Evolutionary conservation across 2,888 invertebrate species (phyloP), one percentile per base, ranked within the genome.

Genomic region (Tolmerus cingulatus): DNA sequence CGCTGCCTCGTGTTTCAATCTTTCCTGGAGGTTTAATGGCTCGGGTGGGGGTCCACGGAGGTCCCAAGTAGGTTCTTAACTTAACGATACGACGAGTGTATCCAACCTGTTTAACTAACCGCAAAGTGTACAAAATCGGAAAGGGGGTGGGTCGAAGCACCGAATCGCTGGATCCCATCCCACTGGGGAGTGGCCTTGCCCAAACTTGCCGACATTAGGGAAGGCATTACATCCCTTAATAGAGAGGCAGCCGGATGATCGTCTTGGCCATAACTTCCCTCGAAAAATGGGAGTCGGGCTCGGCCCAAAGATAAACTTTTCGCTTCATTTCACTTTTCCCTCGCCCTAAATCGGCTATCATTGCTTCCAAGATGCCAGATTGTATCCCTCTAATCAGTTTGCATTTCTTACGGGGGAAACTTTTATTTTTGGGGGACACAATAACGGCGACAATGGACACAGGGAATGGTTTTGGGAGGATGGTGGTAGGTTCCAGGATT

Each of bases 251-350:
- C 43, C 43, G 43, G 78, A 34, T 66, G 66, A 78, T 34, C n/a
- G 43, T 34, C 43, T 23, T 37, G 37, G 40, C 43, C 78, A 78
- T 78, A 43, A 78, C 40, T 43, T 78, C 78, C 9, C 37, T 0
- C 34, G n/a, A 40, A n/a, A 78, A 78, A 79, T 40, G 57, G 55
- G 57, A 37, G 78, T 57, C 27, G 55, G 57, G 51, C 77, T 43
- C 43, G 78, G 40, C 40, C 81, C 23, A 23, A 74, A 86, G 86
- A 86, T 86, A 86, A 86, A 86, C 78, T 86, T 86, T 86, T 86
- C 78, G 86, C 57, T 86, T 86, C 86, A 86, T 86, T 86, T 79
- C 78, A 79, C 57, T 79, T 86, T 77, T 46, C 78, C 51, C 43
- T n/a, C 37, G 19, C n/a, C 23, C 86, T 66, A 66, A 57, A 86